Conservation (phyloP, 1,140 invertebrate species). For the Drosophila mojavensis region DNA sequence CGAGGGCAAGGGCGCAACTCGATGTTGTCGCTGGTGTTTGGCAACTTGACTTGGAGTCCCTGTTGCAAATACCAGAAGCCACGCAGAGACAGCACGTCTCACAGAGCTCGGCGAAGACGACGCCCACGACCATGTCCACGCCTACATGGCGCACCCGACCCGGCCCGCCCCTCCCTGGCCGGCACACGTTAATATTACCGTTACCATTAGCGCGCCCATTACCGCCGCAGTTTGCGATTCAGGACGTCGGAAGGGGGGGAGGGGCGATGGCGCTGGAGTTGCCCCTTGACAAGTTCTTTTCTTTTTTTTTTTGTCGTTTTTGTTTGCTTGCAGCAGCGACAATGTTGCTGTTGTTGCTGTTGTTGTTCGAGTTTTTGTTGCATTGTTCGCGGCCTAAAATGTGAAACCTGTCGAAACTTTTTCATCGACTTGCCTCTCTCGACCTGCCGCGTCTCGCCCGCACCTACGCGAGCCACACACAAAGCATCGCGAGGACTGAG, state of each 20-base stretch:
- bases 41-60: conserved; percentile 30
- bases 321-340: conserved; percentile 9
- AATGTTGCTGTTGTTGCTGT: conserved; percentile 7
- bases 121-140: conserved; percentile 20
- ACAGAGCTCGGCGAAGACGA: background rate
- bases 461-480: conserved; percentile 43
- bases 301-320: too few relatives aligned
- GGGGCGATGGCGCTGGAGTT: background rate
- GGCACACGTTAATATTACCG: conserved; percentile 15
- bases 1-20: too few relatives aligned
- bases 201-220: conserved; percentile 35
- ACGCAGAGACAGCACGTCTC: conserved; percentile 1
- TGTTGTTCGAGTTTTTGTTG: conserved; percentile 31
- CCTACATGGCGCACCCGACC: conserved; percentile 7
- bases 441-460: conserved; percentile 5
- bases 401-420: conserved; percentile 58
- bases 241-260: background rate
- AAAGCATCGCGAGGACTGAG: conserved; percentile 10
- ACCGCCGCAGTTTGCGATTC: conserved; percentile 25
- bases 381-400: conserved; percentile 48
- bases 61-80: conserved; percentile 7
- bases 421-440: conserved; percentile 40
- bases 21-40: conserved; percentile 8
- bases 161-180: too few relatives aligned
- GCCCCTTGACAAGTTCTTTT: conserved; percentile 12